phyloP scores from a whole-genome alignment of 2,888 invertebrate species.

The Lampropteryx suffumata region DNA sequence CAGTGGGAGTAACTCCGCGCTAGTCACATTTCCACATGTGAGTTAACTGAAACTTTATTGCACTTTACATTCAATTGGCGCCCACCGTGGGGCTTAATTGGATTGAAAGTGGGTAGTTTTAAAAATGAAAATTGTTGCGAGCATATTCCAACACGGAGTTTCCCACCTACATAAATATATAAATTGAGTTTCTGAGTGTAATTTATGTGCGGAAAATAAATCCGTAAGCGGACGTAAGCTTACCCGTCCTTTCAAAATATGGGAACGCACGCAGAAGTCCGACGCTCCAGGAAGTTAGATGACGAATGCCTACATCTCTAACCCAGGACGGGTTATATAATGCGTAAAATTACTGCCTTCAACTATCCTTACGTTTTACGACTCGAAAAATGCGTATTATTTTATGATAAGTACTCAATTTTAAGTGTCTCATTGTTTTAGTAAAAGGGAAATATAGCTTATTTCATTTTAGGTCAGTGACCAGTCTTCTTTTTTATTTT shows the following conservation, averaged over 20 bases:
- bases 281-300: slow-evolving; percentile 58
- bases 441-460: slow-evolving; percentile 16
- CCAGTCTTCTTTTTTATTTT: too few relatives aligned
- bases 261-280: slow-evolving; percentile 50
- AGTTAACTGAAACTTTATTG: slow-evolving; percentile 48
- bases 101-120: slow-evolving; percentile 26
- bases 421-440: slow-evolving; percentile 28
- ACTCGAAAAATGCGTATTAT: slow-evolving; percentile 46
- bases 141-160: slow-evolving; percentile 40
- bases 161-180: slow-evolving; percentile 40
- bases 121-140: slow-evolving; percentile 36
- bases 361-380: slow-evolving; percentile 61
- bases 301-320: slow-evolving; percentile 69
- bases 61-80: slow-evolving; percentile 46
- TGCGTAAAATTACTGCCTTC: slow-evolving; percentile 77
- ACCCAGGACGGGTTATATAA: slow-evolving; percentile 73
- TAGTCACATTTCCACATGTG: slow-evolving; percentile 57
- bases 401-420: slow-evolving; percentile 43
- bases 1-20: slow-evolving; percentile 51
- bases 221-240: slow-evolving; percentile 68
- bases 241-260: slow-evolving; percentile 68
- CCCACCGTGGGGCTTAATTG: slow-evolving; percentile 42
- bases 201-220: slow-evolving; percentile 67
- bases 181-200: slow-evolving; percentile 42
- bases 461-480: too few relatives aligned